Conservation (phyloP, 2,113 vertebrate species). For the Tricholaema leucomelas region DNA sequence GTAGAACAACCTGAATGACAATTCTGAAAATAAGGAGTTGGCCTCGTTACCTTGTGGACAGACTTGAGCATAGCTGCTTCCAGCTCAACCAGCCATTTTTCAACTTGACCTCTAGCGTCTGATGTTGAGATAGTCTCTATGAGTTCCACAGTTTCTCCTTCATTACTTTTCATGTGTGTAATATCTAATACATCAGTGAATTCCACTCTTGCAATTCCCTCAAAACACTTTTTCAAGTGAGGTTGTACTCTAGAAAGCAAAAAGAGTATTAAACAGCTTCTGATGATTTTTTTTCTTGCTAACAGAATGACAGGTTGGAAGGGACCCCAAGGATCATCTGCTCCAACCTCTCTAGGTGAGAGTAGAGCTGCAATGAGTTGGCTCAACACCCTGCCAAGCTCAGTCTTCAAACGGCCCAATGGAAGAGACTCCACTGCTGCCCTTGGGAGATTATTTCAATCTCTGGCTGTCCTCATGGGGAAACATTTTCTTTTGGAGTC, state of each 20-base stretch:
- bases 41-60: slow-evolving; percentile 82
- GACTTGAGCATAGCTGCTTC: slow-evolving; percentile 84
- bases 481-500: too few species aligned
- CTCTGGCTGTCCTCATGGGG: too few species aligned
- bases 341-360: too few species aligned
- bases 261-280: background rate
- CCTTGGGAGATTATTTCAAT: too few species aligned
- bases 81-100: slow-evolving; percentile 89
- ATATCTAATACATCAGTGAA: slow-evolving; percentile 89
- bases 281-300: background rate
- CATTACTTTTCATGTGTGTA: slow-evolving; percentile 89
- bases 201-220: slow-evolving; percentile 86
- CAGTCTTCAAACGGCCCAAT: too few species aligned
- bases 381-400: too few species aligned
- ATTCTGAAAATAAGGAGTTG: background rate
- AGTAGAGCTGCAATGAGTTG: too few species aligned
- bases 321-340: too few species aligned
- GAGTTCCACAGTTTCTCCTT: slow-evolving; percentile 85
- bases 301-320: too few species aligned
- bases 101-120: slow-evolving; percentile 88
- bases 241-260: slow-evolving; percentile 82
- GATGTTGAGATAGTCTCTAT: slow-evolving; percentile 84
- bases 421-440: too few species aligned
- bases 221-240: slow-evolving; percentile 92
- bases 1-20: background rate